Evolutionary conservation across 2,113 vertebrate genomes (phyloP).

Genomic region (Pygoscelis antarcticus): DNA sequence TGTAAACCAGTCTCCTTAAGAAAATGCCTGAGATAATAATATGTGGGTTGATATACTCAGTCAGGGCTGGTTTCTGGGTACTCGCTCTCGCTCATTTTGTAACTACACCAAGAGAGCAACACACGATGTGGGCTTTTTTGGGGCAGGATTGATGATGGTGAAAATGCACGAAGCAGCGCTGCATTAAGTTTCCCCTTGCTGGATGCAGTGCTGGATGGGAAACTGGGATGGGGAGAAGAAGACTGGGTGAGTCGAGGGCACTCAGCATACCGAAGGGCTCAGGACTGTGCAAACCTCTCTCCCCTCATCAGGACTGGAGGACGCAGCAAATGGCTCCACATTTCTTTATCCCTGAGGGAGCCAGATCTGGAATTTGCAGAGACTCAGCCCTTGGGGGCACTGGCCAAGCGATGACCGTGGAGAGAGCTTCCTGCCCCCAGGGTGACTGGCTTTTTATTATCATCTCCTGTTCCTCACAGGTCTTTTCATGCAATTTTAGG

Average conservation of each 20-base stretch:
- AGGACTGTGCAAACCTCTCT: background rate
- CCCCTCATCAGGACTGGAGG: background rate
- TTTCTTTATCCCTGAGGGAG: background rate
- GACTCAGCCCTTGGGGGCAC: background rate
- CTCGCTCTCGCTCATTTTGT: background rate
- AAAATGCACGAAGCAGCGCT: background rate
- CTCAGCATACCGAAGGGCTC: background rate
- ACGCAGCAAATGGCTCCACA: background rate
- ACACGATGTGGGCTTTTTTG: rapidly evolving
- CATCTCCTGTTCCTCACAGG: background rate
- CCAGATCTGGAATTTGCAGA: background rate
- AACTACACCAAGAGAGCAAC: background rate
- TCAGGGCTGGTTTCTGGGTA: background rate
- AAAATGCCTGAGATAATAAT: background rate
- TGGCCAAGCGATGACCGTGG: background rate
- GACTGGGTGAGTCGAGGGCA: background rate
- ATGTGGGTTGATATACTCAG: background rate
- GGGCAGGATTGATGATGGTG: background rate
- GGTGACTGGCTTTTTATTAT: background rate
- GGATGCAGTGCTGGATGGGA: background rate
- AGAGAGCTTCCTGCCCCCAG: background rate
- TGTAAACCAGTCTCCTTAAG: background rate
- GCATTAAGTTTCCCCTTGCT: background rate
- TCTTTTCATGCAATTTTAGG: background rate
- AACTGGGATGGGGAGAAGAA: background rate